Base-by-base conservation (phyloP, 1,140 invertebrate species). In the Tigriopus japonicus region DNA sequence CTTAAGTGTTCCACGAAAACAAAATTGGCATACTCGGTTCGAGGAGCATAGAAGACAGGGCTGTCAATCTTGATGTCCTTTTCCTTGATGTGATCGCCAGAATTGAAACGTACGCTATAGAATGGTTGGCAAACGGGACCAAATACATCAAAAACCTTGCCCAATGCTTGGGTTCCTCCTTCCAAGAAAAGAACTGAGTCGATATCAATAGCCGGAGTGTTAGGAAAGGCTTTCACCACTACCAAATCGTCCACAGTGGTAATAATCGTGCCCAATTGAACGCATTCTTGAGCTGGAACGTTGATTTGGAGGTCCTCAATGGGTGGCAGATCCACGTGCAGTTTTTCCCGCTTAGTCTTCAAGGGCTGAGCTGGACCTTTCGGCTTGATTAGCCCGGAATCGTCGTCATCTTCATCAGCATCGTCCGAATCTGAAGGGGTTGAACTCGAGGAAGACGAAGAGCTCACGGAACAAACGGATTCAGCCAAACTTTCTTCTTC, bases 111-210 rank as follows among this genome's bases (percentile, higher is more conserved):
- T 1, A 91, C 77, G 62, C 81, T 81, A 71, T 92, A 92, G 65
- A 82, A 75, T 0, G 88, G 87, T 65, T 85, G 77, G 0, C 72
- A 72, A 0, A 90, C 83, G 67, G 79, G 75, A 6, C 90, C 90
- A 72, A 94, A 83, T 5, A 93, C 87, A 76, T 95, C 91, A 74
- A 88, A 91, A 59, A 95, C 78, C 66, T 80, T 76, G 2, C 87
- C 87, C 0, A 89, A 70, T 1, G 82, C 75, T 63, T 78, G 77
- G 49, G 79, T 73, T 14, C 84, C 85, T 68, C 78, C 76, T 9
- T 86, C 80, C 43, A 86, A 64, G 69, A 93, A 93, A 23, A 93
- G 71, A 21, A 92, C 76, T 5, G 84, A 85, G 58, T 91, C 87
- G 56, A 91, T 70, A 75, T 93, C 81, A 45, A 92, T 76, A 0